A percentile compares a stretch with the other conserved stretches of the same genome.
phyloP scores from a whole-genome alignment of 2,113 vertebrate genomes.

The Eleginops maclovinus region DNA sequence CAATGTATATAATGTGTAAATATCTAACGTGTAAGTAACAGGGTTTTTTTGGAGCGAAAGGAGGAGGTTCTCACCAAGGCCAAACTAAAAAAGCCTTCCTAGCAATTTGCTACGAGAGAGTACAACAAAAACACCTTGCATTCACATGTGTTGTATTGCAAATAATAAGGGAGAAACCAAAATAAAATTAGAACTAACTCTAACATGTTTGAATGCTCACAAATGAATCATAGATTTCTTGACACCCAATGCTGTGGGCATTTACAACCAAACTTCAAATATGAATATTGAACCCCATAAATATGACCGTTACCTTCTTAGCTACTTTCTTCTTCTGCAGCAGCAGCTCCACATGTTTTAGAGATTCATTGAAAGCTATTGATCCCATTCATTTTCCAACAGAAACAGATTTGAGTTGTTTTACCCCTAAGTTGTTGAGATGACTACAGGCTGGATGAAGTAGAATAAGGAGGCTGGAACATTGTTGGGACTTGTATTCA shows the following conservation, averaged over 20 bases:
- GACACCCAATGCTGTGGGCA: too few relatives aligned
- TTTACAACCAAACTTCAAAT: too few relatives aligned
- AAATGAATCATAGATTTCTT: too few relatives aligned
- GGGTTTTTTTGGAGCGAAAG: background rate
- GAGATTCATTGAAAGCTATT: too few relatives aligned
- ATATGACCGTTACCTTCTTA: too few relatives aligned
- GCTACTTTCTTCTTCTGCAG: too few relatives aligned
- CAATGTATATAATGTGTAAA: background rate
- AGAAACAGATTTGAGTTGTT: background rate
- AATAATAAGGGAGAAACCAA: background rate
- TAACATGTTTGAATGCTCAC: too few relatives aligned
- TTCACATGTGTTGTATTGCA: background rate
- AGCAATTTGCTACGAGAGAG: background rate
- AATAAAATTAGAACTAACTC: background rate
- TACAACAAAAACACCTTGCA: too few relatives aligned
- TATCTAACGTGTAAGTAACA: background rate
- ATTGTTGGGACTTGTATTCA: too few relatives aligned
- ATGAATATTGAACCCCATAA: too few relatives aligned
- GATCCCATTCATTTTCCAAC: too few relatives aligned
- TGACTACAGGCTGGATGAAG: too few relatives aligned
- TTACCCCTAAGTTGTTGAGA: slow-evolving; percentile 3
- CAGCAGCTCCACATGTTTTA: background rate
- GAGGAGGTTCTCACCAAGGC: background rate
- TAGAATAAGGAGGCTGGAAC: background rate
- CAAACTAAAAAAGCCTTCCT: background rate